Percentiles rank a stretch among this genome's conserved stretches.
Evolutionary conservation across 2,113 vertebrate genomes (phyloP).

Genomic region (Athene cunicularia): DNA sequence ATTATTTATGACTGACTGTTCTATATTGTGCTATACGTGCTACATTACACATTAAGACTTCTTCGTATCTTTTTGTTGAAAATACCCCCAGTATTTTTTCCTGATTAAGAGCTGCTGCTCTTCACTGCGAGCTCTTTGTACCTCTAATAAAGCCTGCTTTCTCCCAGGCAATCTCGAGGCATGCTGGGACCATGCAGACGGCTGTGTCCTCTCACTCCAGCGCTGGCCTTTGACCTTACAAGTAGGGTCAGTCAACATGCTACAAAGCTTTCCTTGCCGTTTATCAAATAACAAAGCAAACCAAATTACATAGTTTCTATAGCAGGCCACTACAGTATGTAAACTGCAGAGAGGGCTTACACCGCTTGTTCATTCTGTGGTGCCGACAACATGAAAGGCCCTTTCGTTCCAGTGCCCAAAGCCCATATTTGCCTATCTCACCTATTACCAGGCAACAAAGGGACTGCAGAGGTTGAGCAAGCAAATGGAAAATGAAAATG

Average conservation of each 20-base stretch:
- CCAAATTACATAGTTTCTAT: constrained; percentile 58
- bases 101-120: constrained; percentile 12
- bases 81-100: not conserved
- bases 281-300: constrained; percentile 58
- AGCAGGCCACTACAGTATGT: constrained; percentile 63
- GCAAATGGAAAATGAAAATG: constrained; percentile 47
- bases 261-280: constrained; percentile 54
- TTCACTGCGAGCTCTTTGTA: constrained; percentile 51
- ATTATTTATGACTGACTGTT: not conserved
- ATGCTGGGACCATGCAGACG: constrained; percentile 31
- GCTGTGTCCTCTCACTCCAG: constrained; percentile 5
- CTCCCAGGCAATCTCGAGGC: constrained; percentile 57
- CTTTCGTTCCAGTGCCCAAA: constrained; percentile 2
- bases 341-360: constrained; percentile 38
- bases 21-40: accelerated
- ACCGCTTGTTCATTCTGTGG: not conserved
- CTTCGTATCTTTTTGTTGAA: not conserved
- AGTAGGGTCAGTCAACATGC: constrained; percentile 33
- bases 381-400: constrained; percentile 33
- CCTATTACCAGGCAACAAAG: constrained; percentile 62
- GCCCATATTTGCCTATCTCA: constrained; percentile 52
- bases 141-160: constrained; percentile 72
- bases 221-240: constrained; percentile 37
- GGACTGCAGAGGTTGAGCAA: constrained; percentile 54
- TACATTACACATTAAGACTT: accelerated